Base-by-base conservation (phyloP, 92 coral and sea anemone genomes). In the Actinernus sp. region DNA sequence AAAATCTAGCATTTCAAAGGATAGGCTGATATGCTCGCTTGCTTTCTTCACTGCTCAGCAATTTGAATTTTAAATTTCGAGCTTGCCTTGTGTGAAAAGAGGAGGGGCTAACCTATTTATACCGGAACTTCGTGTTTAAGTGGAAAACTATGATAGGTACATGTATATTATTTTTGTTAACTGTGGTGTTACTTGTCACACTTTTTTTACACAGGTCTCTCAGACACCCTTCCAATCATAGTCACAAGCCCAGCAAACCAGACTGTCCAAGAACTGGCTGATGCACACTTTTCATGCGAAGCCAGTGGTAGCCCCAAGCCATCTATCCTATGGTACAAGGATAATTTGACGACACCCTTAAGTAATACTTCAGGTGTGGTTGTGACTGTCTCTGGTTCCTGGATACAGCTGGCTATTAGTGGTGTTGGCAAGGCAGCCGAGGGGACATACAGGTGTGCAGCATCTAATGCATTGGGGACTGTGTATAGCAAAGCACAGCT, bases 231-330 rank as follows among this genome's bases (percentile, higher is more conserved):
- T 6, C 99, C 99, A 29, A 58, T 41, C 13, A 22, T 95, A 24
- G 44, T 63, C 26, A 70, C 63, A 45, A 65, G 62, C 21, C 87
- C 88, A 19, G 37, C 38, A 1, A 87, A 71, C 24, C 79, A 75
- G 30, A 59, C 96, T 7, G 90, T 89, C 11, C 61, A 67, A 27
- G 85, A 91, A 29, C 53, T 70, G 22, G 49, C 61, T 13, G 78
- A 63, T 12, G 69, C 78, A 20, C 56, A 39, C 14, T 76, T 95
- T 44, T 67, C 78, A 31, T 95, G 99, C 64, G 64, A 85, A 58
- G 74, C 84, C 20, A 30, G 30, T 12, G 99, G 97, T 27, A 77
- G 65, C 25, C 99, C 99, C 13, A 63, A 58, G 30, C 99, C 99
- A 9, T 31, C 68, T 2, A 64, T 87, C 13, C 57, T 27, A 20